These are phyloP conservation scores for Phenganax marumi DNA, from an alignment of 92 coral and sea anemone genomes.

Conservation along the genomic window DNA sequence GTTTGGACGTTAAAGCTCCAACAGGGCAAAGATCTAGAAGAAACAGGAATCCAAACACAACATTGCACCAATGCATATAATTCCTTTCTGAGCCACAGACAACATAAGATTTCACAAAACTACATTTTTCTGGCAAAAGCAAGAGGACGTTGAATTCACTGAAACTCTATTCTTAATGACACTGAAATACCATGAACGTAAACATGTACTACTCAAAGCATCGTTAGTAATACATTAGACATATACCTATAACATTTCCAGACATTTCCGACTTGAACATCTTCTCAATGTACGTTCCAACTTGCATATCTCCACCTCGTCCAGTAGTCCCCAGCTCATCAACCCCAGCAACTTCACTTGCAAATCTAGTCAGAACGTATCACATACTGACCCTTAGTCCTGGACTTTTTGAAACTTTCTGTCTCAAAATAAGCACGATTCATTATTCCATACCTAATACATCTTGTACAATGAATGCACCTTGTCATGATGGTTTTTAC, in stretches of 20 bases:
- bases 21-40: constrained; percentile 91
- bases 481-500: constrained; percentile 97
- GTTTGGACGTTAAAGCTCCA: constrained; percentile 97
- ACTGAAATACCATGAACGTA: neutral
- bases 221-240: neutral
- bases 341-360: constrained; percentile 97
- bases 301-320: constrained; percentile 98
- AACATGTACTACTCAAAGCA: neutral
- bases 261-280: constrained; percentile 98
- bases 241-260: constrained; percentile 91
- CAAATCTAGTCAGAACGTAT: constrained; percentile 66
- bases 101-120: neutral
- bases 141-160: neutral
- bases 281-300: constrained; percentile 96
- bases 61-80: neutral
- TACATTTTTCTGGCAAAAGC: neutral
- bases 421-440: neutral
- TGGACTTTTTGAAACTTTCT: neutral
- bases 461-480: constrained; percentile 97
- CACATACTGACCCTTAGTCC: too few relatives aligned
- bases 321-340: constrained; percentile 99
- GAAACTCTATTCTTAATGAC: neutral
- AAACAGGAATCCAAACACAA: neutral
- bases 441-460: constrained; percentile 69
- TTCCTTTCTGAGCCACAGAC: neutral